Percentiles rank a stretch among this genome's conserved stretches.
Conservation (phyloP, 1,140 invertebrate species). For the Nebria ingens region DNA sequence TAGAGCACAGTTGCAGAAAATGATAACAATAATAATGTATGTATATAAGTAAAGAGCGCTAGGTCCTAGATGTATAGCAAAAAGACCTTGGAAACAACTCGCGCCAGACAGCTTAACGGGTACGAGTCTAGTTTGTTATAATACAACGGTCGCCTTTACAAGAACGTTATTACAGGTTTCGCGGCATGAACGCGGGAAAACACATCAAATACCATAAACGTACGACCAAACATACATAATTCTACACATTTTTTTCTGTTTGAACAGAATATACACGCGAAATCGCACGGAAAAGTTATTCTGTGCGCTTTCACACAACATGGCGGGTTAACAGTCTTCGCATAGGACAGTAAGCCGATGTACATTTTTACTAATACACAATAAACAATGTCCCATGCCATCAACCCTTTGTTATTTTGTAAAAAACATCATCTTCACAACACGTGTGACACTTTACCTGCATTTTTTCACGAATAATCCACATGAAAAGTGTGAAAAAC, state of each 20-base stretch:
- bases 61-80: constrained; percentile 21
- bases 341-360: constrained; percentile 17
- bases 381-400: constrained; percentile 10
- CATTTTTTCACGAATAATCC: constrained; percentile 29
- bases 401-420: constrained; percentile 6
- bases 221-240: neutral
- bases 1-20: too few species aligned
- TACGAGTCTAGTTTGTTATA: constrained; percentile 14
- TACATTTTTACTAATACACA: constrained; percentile 17
- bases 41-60: constrained; percentile 14
- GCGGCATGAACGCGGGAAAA: constrained; percentile 31
- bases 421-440: constrained; percentile 15
- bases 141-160: constrained; percentile 26
- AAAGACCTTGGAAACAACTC: constrained; percentile 16
- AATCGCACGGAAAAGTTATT: constrained; percentile 15
- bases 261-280: constrained; percentile 20
- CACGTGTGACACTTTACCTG: constrained; percentile 29
- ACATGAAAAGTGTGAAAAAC: constrained; percentile 33
- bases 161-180: constrained; percentile 24
- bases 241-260: constrained; percentile 4
- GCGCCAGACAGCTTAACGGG: constrained; percentile 4
- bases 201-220: constrained; percentile 23
- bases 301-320: constrained; percentile 26
- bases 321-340: constrained; percentile 30
- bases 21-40: too few species aligned